Base-by-base conservation (phyloP, 2,888 invertebrate species). In the Xiphydria camelus region DNA sequence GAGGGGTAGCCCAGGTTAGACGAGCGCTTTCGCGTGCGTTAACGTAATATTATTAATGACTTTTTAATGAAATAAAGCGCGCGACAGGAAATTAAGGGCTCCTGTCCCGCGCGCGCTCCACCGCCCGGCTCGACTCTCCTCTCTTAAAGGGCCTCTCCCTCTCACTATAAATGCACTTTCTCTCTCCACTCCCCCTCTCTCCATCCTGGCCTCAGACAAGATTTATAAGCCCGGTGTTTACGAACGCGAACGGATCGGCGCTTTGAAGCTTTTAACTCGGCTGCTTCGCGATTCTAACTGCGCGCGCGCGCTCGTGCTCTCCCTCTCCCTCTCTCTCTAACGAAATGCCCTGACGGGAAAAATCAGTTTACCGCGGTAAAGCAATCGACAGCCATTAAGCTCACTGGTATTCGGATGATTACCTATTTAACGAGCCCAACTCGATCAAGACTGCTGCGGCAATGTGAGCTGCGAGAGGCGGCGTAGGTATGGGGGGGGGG, bases 41-140 rank as follows among this genome's bases (percentile, higher is more conserved):
- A 52, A 54, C 47, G 53, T 56, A 53, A 56, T 49, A 41, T 58
- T 55, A 64, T 60, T 56, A 64, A 60, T 53, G 62, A 60, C 52
- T 55, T 62, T 64, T 64, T 64, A 64, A 62, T 58, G 56, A 56
- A 64, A 60, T 62, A 56, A 62, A 62, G 44, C 51, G 41, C 47
- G 56, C 53, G 59, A 57, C 59, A 58, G 62, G 66, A 65, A 64
- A 66, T 64, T 59, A 62, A 64, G 36, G 36, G 29, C 18, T 33
- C 18, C 34, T 25, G 18, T 49, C 51, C 31, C 9, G 29, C 14
- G 10, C 10, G 21, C 17, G 2, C 6, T 9, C n/a, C 21, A 17
- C n/a, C 12, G 7, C 29, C 1, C 12, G 10, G 4, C 10, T 26
- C 40, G 49, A 47, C 44, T 52, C 44, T 36, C 29, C 43, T 39